Percentiles rank a stretch among this genome's conserved stretches.
These are phyloP conservation scores for Drosophila jambulina DNA, from an alignment of 1,140 invertebrate genomes.

Conservation along the genomic window DNA sequence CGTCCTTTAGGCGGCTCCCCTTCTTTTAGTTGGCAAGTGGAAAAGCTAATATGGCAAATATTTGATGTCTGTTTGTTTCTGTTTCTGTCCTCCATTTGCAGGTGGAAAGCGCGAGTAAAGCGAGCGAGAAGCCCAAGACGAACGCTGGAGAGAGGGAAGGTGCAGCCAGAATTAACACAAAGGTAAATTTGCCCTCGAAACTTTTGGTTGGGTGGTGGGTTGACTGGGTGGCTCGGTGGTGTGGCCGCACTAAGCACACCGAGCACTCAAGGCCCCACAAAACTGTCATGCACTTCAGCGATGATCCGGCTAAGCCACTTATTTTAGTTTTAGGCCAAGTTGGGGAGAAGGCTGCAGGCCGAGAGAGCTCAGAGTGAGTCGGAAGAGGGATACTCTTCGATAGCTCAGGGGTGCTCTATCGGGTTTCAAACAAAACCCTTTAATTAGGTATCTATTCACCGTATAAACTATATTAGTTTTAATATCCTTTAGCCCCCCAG, in stretches of 20 bases:
- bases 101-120: neutral
- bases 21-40: conserved; percentile 12
- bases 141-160: conserved; percentile 12
- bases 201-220: conserved; percentile 15
- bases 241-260: conserved; percentile 21
- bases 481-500: neutral
- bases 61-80: conserved; percentile 36
- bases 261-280: conserved; percentile 45
- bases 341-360: neutral
- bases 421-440: neutral
- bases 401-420: neutral
- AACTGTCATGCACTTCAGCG: conserved; percentile 61
- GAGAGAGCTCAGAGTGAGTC: neutral
- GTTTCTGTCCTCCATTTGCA: conserved; percentile 25
- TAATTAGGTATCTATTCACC: neutral
- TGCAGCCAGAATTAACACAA: conserved; percentile 53
- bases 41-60: conserved; percentile 52
- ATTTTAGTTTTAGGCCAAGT: conserved; percentile 46
- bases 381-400: conserved; percentile 16
- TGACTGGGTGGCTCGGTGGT: neutral
- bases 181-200: conserved; percentile 42
- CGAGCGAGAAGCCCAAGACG: neutral
- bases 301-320: conserved; percentile 68
- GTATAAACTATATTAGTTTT: neutral
- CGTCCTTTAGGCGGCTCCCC: neutral